Base-by-base conservation (phyloP, 2,888 invertebrate genomes). In the Mamestra brassicae region DNA sequence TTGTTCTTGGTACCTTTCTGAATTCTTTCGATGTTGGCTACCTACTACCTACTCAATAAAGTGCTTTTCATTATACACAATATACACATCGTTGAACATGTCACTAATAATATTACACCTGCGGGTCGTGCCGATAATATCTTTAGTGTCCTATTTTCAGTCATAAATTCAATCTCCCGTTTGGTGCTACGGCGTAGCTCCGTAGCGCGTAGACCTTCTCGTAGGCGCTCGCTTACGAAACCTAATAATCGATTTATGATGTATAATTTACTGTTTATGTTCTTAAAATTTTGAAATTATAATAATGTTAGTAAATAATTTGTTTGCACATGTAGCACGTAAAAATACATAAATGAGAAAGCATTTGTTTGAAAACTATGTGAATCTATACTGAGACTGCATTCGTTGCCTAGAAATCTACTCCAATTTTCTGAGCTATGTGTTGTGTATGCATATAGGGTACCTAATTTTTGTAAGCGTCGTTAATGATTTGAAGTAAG, bases 161-260 rank as follows among this genome's bases (percentile, higher is more conserved):
- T 63, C 1, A 36, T 36, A 54, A 42, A 58, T 15, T 34, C 2
- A 57, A 26, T 26, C 38, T 62, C 79, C 45, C 6, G 61, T 62
- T 50, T 36, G 5, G 26, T 67, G 80, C 80, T 79, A 78, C 80
- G 80, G 47, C 78, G 78, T 80, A 71, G 63, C 47, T 3, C 7
- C 78, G 80, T 80, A 74, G 66, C 74, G 52, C 74, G 80, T 79
- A 78, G 78, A 55, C 36, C 10, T 42, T 63, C 38, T 47, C 80
- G 80, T 79, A 80, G 74, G 57, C 79, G 65, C 15, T 52, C 4
- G 5, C 26, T 64, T 74, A 79, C 62, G 72, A 73, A 58, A 67
- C 2, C 5, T 26, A 50, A 54, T 54, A 26, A 60, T 64, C 7
- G 4, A 50, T 68, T 11, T 55, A 13, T n/a, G 7, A 1, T 61